Conservation (phyloP, 1,140 invertebrate genomes). For the Helicoverpa armigera region DNA sequence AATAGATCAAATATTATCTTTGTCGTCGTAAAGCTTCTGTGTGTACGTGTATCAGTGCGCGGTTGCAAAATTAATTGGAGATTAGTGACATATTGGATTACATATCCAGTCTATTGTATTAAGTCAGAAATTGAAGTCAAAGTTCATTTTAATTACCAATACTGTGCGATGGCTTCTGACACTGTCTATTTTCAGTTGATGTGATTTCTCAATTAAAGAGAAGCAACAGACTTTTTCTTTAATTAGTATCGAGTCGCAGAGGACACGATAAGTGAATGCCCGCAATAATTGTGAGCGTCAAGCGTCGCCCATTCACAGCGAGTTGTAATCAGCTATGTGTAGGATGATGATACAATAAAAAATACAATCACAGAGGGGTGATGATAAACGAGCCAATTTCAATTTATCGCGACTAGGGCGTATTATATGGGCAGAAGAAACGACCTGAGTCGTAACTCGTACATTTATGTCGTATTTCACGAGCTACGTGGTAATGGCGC, state of each 20-base stretch:
- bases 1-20: constrained; percentile 44
- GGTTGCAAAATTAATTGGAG: constrained; percentile 32
- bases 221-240: neutral
- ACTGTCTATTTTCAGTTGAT: neutral
- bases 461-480: constrained; percentile 74
- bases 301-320: constrained; percentile 16
- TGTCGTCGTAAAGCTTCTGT: constrained; percentile 25
- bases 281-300: constrained; percentile 24
- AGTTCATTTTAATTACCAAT: constrained; percentile 4
- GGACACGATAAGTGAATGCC: neutral
- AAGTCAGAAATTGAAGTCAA: constrained; percentile 1
- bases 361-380: constrained; percentile 64
- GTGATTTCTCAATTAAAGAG: neutral
- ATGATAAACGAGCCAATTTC: constrained; percentile 71
- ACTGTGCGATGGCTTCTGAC: neutral
- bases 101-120: constrained; percentile 12
- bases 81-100: constrained; percentile 33
- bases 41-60: constrained; percentile 8
- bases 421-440: constrained; percentile 67
- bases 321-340: constrained; percentile 29
- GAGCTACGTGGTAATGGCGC: constrained; percentile 65
- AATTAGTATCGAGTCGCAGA: neutral
- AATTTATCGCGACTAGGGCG: constrained; percentile 66
- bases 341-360: constrained; percentile 54
- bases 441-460: constrained; percentile 64